Base-by-base conservation (phyloP, 2,888 invertebrate genomes). In the Trachelus stipa region DNA sequence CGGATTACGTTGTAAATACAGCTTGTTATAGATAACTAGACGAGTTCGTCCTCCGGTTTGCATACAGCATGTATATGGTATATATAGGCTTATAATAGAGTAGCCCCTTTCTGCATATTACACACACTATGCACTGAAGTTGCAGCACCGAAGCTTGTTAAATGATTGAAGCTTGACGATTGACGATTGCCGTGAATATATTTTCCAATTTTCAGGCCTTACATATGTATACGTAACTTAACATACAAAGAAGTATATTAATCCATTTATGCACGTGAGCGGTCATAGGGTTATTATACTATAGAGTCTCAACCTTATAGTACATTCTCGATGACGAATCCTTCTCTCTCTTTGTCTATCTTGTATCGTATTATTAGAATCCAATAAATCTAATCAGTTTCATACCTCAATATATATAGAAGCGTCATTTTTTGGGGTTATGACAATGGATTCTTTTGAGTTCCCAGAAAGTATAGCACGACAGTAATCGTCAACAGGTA, bases 1-100 rank as follows among this genome's bases (percentile, higher is more conserved):
- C 71, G 31, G 12, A 30, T 71, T 71, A 71, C 11, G 30, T 71
- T 71, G 11, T 71, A 71, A 71, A 71, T 71, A 71, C 30, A 71
- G 30, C 15, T 30, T 23, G 56, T 56, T 23, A 56, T 23, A 56
- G 56, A 56, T 56, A 56, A 56, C 56, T 56, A 56, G 56, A 9
- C 56, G 56, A 56, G 56, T 56, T 56, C 23, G 56, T 56, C 56
- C 56, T 56, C 56, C 23, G 56, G 56, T 56, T 56, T 56, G 23
- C 0, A 56, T 56, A 56, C 23, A 56, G 9, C 23, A 56, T 56
- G 9, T 9, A 56, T 23, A 56, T 56, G 9, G 9, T 56, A 56
- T 56, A 56, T 23, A 56, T 56, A 56, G 9, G 2, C 23, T 23
- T 56, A 23, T 56, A 56, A 56, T 56, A 56, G 23, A 56, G 23